Conservation (phyloP, 2,797 vertebrate species). For the Gadopsis bispinosus region DNA sequence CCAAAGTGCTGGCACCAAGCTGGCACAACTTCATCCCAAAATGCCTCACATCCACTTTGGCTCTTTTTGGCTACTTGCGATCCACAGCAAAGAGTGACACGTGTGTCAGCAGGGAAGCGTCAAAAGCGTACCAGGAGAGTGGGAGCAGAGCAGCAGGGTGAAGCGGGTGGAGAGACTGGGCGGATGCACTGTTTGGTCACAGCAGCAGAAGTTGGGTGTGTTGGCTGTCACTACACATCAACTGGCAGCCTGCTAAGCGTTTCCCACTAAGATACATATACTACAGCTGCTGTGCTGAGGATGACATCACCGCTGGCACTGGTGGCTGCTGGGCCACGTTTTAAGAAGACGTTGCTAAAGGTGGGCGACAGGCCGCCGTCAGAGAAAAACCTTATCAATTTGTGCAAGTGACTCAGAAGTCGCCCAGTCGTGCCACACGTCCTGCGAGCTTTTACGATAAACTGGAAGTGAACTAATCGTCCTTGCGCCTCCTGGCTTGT, state of each 20-base stretch:
- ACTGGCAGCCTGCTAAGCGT: constrained; percentile 17
- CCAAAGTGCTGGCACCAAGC: constrained; percentile 39
- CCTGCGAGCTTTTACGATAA: background rate
- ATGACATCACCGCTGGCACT: background rate
- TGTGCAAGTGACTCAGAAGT: constrained; percentile 2
- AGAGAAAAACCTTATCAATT: constrained; percentile 16
- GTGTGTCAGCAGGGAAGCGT: constrained; percentile 24
- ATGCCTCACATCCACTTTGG: constrained; percentile 50
- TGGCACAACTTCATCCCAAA: constrained; percentile 26
- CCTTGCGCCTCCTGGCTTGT: background rate
- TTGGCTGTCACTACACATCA: constrained; percentile 34
- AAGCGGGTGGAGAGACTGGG: background rate
- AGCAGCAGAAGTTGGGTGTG: background rate
- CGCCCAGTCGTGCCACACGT: background rate
- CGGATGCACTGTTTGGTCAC: constrained; percentile 20
- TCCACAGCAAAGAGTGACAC: constrained; percentile 50
- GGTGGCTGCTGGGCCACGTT: constrained; percentile 25
- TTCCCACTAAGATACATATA: constrained; percentile 14
- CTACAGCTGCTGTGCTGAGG: background rate
- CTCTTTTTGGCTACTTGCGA: constrained; percentile 48
- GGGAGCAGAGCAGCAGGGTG: constrained; percentile 22
- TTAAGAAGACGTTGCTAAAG: background rate
- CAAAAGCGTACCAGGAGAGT: constrained; percentile 14
- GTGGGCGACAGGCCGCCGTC: constrained; percentile 13
- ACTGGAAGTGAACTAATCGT: background rate